phyloP scores from a whole-genome alignment of 2,888 invertebrate genomes.

The Cataglyphis rosenhaueri region DNA sequence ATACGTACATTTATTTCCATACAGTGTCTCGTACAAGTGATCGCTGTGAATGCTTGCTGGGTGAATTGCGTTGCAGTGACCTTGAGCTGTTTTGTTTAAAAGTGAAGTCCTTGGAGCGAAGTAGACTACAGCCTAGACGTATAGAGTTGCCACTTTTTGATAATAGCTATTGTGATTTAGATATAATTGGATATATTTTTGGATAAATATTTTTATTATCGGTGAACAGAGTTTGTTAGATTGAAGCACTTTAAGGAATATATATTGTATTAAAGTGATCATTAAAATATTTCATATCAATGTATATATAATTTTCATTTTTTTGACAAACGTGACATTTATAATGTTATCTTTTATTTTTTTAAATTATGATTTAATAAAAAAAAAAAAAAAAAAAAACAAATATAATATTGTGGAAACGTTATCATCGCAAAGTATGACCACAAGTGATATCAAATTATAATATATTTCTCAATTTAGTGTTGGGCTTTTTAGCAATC shows the following conservation, averaged over 20 bases:
- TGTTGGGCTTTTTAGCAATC: neutral
- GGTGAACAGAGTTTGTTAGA: neutral
- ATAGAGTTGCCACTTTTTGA: neutral
- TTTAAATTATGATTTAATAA: conserved; percentile 10
- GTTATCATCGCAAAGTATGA: neutral
- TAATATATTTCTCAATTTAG: neutral
- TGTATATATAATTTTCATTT: neutral
- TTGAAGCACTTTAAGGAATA: neutral
- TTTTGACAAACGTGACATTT: neutral
- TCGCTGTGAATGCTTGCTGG: neutral
- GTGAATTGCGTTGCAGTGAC: conserved; percentile 11
- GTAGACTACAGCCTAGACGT: neutral
- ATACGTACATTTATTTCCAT: neutral
- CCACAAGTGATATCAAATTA: neutral
- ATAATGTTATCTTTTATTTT: neutral
- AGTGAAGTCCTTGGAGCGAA: neutral
- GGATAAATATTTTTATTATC: neutral
- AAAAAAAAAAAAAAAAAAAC: neutral
- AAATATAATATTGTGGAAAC: neutral
- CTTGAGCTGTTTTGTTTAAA: conserved; percentile 12
- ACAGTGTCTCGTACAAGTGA: conserved; percentile 15
- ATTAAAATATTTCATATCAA: neutral
- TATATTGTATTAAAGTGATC: neutral
- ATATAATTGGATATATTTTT: neutral
- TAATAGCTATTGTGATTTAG: neutral